A percentile compares a stretch with the other conserved stretches of the same genome.
phyloP scores from a whole-genome alignment of 2,797 vertebrate species.

The Linurgus olivaceus region DNA sequence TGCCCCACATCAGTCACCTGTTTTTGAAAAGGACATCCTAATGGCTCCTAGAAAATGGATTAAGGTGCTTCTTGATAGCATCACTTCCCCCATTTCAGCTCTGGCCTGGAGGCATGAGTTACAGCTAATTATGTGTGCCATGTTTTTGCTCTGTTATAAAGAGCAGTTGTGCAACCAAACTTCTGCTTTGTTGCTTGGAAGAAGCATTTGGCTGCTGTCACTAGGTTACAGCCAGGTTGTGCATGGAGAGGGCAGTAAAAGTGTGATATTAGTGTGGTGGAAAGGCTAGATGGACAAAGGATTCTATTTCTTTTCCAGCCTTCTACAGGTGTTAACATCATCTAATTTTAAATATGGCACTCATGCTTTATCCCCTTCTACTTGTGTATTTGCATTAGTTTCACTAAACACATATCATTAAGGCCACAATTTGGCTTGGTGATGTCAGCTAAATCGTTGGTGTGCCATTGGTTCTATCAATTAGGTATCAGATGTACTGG shows the following conservation, averaged over 20 bases:
- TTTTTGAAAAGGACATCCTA: neutral
- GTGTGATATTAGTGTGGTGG: neutral
- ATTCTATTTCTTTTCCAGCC: neutral
- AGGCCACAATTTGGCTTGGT: neutral
- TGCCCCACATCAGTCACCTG: neutral
- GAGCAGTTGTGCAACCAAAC: neutral
- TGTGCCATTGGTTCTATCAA: neutral
- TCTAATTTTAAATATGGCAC: neutral
- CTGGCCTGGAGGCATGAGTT: neutral
- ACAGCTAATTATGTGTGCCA: neutral
- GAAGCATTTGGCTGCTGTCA: neutral
- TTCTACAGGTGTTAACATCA: neutral
- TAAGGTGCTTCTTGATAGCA: neutral
- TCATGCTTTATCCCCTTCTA: neutral
- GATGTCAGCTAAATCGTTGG: neutral
- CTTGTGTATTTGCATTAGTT: neutral
- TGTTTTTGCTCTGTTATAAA: neutral
- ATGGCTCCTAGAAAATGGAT: conserved; percentile 14
- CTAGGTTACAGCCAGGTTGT: neutral
- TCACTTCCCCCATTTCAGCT: neutral
- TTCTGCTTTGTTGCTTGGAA: neutral
- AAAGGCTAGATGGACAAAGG: neutral
- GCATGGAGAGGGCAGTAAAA: neutral
- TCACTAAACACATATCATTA: neutral
- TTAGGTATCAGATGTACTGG: neutral